These are phyloP conservation scores for Eristalinus aeneus DNA, from an alignment of 2,888 invertebrate species.

Conservation along the genomic window DNA sequence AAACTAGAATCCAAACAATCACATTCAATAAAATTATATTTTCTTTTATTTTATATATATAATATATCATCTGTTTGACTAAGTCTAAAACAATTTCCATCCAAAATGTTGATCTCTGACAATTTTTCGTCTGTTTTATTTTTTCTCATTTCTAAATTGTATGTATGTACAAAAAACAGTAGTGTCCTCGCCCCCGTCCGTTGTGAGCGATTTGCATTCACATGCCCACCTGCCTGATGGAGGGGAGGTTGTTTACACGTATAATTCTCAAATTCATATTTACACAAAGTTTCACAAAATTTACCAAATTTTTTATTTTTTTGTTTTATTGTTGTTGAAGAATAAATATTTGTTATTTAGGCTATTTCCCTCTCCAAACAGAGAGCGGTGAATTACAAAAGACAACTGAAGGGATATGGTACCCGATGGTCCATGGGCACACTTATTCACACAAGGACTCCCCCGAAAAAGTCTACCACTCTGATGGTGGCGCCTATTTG, in stretches of 20 bases:
- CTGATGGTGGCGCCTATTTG: neutral
- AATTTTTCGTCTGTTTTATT: slow-evolving; percentile 8
- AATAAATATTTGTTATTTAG: slow-evolving; percentile 16
- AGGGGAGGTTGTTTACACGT: neutral
- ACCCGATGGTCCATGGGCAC: neutral
- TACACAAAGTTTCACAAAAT: slow-evolving; percentile 55
- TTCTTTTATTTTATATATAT: slow-evolving; percentile 43
- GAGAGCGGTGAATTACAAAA: neutral
- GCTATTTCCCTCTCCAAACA: slow-evolving; percentile 35
- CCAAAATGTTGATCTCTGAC: slow-evolving; percentile 21
- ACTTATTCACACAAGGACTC: neutral
- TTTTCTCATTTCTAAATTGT: neutral
- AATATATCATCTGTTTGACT: slow-evolving; percentile 36
- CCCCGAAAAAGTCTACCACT: neutral
- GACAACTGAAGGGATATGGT: neutral
- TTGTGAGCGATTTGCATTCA: neutral
- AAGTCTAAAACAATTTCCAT: slow-evolving; percentile 46
- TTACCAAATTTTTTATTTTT: slow-evolving; percentile 4
- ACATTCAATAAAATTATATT: slow-evolving; percentile 50
- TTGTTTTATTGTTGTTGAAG: neutral
- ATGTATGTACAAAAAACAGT: slow-evolving; percentile 59
- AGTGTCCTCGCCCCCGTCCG: neutral
- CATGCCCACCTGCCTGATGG: neutral
- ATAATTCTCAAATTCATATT: slow-evolving; percentile 26
- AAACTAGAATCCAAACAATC: neutral